Evolutionary conservation across 2,888 invertebrate genomes (phyloP), one percentile per base, ranked within the genome.

Genomic region (Parnassius mnemosyne): DNA sequence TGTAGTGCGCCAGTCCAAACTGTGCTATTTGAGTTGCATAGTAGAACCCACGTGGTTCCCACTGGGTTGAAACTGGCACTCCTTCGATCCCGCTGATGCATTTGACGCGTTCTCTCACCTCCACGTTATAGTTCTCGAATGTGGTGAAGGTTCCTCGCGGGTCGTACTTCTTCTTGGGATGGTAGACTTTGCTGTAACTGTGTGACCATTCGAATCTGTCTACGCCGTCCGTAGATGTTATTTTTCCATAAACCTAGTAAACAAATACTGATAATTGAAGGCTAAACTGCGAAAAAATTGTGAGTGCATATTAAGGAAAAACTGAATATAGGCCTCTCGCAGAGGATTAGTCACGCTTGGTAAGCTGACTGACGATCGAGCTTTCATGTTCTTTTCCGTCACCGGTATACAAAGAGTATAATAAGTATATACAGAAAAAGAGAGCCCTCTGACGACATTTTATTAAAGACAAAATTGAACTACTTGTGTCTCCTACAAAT

Each of bases 1-100:
- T 98, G 85, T 98, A 99, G 87, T 99, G 99, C 10, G 98, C 97
- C 62, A 99, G 87, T 0, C 98, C 99, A 83, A 97, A 99, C 84
- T 99, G 99, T 9, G 99, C 98, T 69, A 99, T 98, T 90, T 99
- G 99, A 1, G 98, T 99, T 0, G 99, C 98, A 88, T 99, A 99
- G 85, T 95, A 98, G 85, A 99, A 99, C 0, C 99, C 99, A 67
- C 95, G 94, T 46, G 96, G 95, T 74, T 98, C 97, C 99, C 99
- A 99, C 80, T 98, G 98, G 0, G 96, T 97, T n/a, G 97, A 97
- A 60, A 98, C 95, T 0, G 98, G 98, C 13, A 98, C 98, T 75
- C 98, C 98, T 78, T 98, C 97, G 12, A 94, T 94, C 0, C 96
- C 99, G 84, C 97, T 98, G 72, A 99, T 96, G 84, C 98, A 99